phyloP scores from a whole-genome alignment of 2,113 vertebrate genomes.

The Caretta caretta region DNA sequence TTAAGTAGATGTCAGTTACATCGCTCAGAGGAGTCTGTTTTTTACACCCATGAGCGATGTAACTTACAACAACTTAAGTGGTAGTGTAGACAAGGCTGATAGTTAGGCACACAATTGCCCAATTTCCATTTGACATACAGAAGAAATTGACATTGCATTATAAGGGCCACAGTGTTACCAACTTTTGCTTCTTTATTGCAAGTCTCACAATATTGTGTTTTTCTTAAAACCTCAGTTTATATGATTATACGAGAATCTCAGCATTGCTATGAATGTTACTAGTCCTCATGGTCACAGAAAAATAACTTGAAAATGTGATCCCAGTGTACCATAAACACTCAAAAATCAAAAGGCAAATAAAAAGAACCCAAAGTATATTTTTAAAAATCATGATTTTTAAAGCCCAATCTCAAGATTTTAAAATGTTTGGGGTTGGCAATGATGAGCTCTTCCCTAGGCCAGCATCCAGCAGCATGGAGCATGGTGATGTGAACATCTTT shows the following conservation, averaged over 20 bases:
- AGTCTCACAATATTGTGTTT: not conserved
- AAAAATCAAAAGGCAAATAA: not conserved
- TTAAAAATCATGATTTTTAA: not conserved
- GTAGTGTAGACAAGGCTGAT: no score
- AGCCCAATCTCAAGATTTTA: not conserved
- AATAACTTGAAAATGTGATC: not conserved
- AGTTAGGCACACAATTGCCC: not conserved
- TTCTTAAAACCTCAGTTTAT: not conserved
- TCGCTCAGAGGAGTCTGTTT: no score
- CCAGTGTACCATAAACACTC: not conserved
- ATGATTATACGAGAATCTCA: not conserved
- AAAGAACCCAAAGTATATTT: not conserved
- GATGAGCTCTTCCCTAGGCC: not conserved
- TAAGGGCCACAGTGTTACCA: not conserved
- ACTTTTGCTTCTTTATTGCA: not conserved
- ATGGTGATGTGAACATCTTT: not conserved
- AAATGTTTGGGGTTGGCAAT: not conserved
- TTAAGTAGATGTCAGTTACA: no score
- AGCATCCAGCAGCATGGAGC: not conserved
- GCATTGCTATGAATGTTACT: not conserved
- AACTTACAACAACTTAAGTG: no score
- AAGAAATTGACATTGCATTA: not conserved
- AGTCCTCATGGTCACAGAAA: not conserved
- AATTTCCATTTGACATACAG: fast-evolving
- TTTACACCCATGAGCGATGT: no score